These are phyloP conservation scores for Drosophila setosimentum DNA, from an alignment of 2,888 invertebrate species.

Conservation along the genomic window DNA sequence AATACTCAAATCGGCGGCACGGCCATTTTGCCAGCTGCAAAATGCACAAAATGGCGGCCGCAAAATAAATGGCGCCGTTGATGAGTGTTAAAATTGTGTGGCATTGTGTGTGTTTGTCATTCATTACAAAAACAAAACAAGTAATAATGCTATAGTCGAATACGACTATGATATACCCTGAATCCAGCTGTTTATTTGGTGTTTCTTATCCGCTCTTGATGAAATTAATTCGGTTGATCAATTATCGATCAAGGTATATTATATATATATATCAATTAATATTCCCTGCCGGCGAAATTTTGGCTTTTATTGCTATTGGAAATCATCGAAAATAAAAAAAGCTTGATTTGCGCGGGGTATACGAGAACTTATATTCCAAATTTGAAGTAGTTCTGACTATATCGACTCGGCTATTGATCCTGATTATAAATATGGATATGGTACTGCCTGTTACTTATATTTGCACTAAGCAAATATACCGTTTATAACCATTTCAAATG, in stretches of 20 bases:
- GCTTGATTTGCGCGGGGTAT: background rate
- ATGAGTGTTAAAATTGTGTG: conserved; percentile 67
- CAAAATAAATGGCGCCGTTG: conserved; percentile 70
- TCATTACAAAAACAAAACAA: background rate
- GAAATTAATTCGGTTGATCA: background rate
- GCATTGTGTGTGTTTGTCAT: conserved; percentile 13
- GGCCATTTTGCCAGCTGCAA: conserved; percentile 72
- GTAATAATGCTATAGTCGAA: background rate
- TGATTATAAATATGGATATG: background rate
- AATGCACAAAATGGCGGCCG: conserved; percentile 77
- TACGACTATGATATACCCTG: background rate
- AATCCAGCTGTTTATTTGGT: background rate
- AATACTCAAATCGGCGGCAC: conserved; percentile 35
- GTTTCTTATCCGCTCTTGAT: background rate
- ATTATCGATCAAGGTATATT: background rate
- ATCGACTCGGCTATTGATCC: background rate
- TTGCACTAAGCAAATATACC: background rate
- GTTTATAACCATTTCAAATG: background rate
- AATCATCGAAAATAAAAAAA: background rate
- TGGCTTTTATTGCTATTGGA: background rate
- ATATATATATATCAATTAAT: background rate
- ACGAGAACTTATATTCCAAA: background rate
- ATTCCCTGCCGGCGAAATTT: background rate
- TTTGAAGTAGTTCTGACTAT: background rate
- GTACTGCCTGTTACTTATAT: background rate